Evolutionary conservation across 1,140 invertebrate genomes (phyloP).

Genomic region (Augochlora pura): DNA sequence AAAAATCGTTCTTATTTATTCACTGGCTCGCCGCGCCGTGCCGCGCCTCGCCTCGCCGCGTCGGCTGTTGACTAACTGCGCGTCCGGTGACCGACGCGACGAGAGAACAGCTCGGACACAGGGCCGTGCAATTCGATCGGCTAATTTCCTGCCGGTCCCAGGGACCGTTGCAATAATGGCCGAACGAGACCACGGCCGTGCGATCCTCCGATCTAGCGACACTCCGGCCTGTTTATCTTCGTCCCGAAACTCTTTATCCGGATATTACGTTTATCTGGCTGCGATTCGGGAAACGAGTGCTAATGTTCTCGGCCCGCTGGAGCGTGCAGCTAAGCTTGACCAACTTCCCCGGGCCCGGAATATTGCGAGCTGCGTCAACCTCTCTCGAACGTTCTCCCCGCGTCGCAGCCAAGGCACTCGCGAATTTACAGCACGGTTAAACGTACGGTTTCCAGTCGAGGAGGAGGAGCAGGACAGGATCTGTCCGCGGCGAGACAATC

Average conservation of each 20-base stretch:
- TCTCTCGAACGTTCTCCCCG: too few relatives aligned
- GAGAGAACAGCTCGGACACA: not conserved
- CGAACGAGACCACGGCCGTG: not conserved
- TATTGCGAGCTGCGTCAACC: too few relatives aligned
- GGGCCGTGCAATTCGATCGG: not conserved
- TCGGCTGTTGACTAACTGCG: not conserved
- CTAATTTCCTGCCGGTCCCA: conserved; percentile 1
- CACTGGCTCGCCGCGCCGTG: not conserved
- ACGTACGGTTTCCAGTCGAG: too few relatives aligned
- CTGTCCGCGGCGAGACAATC: too few relatives aligned
- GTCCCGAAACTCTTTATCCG: not conserved
- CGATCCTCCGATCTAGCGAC: too few relatives aligned
- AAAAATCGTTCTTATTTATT: conserved; percentile 31
- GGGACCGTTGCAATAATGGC: not conserved
- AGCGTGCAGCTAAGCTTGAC: too few relatives aligned
- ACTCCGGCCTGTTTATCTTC: not conserved
- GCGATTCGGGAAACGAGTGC: not conserved
- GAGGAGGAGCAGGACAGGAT: too few relatives aligned
- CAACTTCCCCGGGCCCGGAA: too few relatives aligned
- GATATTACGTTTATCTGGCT: not conserved
- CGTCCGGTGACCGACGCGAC: not conserved
- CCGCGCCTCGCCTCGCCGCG: not conserved
- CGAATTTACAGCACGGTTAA: too few relatives aligned
- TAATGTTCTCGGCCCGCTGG: not conserved
- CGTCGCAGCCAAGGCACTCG: too few relatives aligned